Evolutionary conservation across 1,140 invertebrate genomes (phyloP), one percentile per base, ranked within the genome.

Genomic region (Drosophila persimilis): DNA sequence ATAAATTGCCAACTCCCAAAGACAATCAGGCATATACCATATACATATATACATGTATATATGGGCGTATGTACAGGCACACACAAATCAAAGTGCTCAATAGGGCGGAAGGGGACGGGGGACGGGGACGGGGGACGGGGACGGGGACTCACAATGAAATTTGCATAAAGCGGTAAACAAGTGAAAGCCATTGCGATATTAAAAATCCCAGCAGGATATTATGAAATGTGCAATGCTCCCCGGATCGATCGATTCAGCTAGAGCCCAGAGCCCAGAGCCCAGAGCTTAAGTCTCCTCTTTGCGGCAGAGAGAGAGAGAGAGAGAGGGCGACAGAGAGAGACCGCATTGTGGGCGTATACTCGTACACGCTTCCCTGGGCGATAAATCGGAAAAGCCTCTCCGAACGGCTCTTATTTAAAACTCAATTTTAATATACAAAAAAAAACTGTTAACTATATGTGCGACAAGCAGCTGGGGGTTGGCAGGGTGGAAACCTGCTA

Each of bases 111-210:
- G 29, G 29, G 5, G 24, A 24, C 17, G 17, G 17, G 17, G 17
- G 17, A 1, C 17, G 17, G 17, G 17, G 17, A 1, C 17, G 17
- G 17, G 17, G 17, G 17, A 17, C 17, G 47, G 35, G 43, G 2
- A 3, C 41, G 31, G 15, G 24, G 24, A 55, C 65, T 56, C 35
- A 50, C 66, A 73, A 53, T 73, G 70, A 73, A 73, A 73, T 73
- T 73, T 73, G 70, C 60, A 73, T 73, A 73, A 73, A 73, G 70
- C 71, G 70, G 71, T 73, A 73, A 73, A 73, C 70, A 73, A 73
- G 71, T 73, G 71, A 73, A 73, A 73, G 70, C 59, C 71, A 51
- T 64, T 73, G 59, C 59, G 69, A 73, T 73, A 73, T 73, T 73
- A 73, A 73, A 69, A 73, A 26, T 59, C 43, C 26, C 71, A 73